Base-by-base conservation (phyloP, 2,888 invertebrate species). In the Pterostichus niger region DNA sequence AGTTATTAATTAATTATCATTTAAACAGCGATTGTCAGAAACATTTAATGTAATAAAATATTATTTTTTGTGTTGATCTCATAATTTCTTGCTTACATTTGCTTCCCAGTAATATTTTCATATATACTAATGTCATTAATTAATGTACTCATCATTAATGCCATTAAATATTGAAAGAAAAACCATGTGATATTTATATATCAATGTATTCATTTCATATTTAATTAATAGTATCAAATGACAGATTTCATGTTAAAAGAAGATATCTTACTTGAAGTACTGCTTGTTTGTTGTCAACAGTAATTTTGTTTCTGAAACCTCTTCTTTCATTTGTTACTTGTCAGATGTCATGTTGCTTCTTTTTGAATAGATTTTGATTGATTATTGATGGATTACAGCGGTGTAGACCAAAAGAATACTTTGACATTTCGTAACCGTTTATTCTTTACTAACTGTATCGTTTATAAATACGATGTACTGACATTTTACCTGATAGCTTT, bases 201-300 rank as follows among this genome's bases (percentile, higher is more conserved):
- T 61, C n/a, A 10, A 61, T n/a, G 31, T 61, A 61, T 31, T 33
- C 31, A 61, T 61, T 61, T 61, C n/a, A 31, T 61, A 31, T n/a
- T 13, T 7, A 31, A 64, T 35, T 64, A 35, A 40, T 33, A 9
- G 17, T 33, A 64, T 33, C 61, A 33, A 33, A 61, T 64, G 64
- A 64, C n/a, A 64, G 64, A 33, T 49, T 11, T 3, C 13, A 35
- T 64, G 64, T 61, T 10, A 35, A 33, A 35, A 35, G 13, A 64
- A 64, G 33, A 64, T 64, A 64, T 59, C 59, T 59, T 31, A 64
- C 33, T 64, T 13, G 33, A 13, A n/a, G 49, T n/a, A 33, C 33
- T 33, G 64, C 64, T 64, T 64, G 64, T 64, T 13, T 10, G 64
- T 33, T 64, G 64, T 64, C 64, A 64, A 64, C 64, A 64, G 35